A percentile compares a stretch with the other conserved stretches of the same genome.
Evolutionary conservation across 2,888 invertebrate genomes (phyloP).

Genomic region (Abscondita cerata): DNA sequence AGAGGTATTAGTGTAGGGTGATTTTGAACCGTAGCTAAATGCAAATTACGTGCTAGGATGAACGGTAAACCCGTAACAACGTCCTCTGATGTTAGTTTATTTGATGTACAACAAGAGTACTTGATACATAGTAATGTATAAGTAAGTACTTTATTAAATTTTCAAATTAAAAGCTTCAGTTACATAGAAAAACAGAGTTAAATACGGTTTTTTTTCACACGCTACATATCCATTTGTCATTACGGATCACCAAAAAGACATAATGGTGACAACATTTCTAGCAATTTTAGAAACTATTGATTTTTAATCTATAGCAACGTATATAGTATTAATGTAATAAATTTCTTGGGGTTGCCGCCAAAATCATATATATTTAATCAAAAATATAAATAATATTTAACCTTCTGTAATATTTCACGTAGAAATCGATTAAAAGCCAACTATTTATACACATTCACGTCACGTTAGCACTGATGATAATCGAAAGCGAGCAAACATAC

Average conservation of each 20-base stretch:
- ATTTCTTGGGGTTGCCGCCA: background rate
- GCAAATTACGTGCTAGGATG: slow-evolving; percentile 36
- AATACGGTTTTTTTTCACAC: too few species aligned
- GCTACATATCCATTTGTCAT: slow-evolving; percentile 1
- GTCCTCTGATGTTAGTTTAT: slow-evolving; percentile 22
- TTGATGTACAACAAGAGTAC: slow-evolving; percentile 19
- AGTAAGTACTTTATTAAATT: too few species aligned
- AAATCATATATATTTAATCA: background rate
- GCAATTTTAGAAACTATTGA: slow-evolving; percentile 15
- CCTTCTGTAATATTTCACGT: background rate
- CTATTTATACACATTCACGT: slow-evolving; percentile 1
- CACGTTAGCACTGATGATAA: slow-evolving; percentile 7
- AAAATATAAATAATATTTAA: background rate
- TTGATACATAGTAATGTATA: slow-evolving; percentile 1
- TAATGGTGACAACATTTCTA: slow-evolving; percentile 16
- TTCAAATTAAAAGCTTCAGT: too few species aligned
- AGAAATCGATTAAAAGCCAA: background rate
- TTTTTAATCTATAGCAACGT: slow-evolving; percentile 1
- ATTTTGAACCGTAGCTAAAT: slow-evolving; percentile 29
- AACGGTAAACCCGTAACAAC: slow-evolving; percentile 31
- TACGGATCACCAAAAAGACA: background rate
- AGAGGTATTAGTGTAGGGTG: slow-evolving; percentile 33
- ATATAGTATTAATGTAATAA: background rate
- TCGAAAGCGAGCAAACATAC: slow-evolving; percentile 10
- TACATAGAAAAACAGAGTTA: too few species aligned